Conservation (phyloP, 1,140 invertebrate genomes). For the Luehdorfia chinensis region DNA sequence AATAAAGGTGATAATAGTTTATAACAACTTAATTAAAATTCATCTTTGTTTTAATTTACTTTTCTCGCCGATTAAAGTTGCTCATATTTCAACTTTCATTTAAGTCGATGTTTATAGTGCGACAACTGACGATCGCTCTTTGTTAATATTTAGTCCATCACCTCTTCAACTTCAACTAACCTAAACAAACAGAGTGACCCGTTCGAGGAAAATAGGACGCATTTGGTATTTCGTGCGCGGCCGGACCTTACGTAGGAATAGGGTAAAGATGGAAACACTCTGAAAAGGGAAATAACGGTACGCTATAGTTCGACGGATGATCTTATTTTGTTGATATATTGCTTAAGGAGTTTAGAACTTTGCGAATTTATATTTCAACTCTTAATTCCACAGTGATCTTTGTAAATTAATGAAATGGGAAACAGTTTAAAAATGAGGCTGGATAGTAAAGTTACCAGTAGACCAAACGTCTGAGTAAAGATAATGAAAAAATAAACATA, state of each 20-base stretch:
- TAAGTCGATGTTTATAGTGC: too few species aligned
- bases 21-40: too few species aligned
- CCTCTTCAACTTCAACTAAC: slow-evolving; percentile 36
- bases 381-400: too few species aligned
- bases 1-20: too few species aligned
- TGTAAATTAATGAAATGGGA: slow-evolving; percentile 61
- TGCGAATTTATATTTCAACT: too few species aligned
- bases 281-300: slow-evolving; percentile 68
- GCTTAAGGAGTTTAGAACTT: slow-evolving; percentile 43
- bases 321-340: slow-evolving; percentile 62
- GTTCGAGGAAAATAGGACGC: slow-evolving; percentile 57
- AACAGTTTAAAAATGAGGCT: slow-evolving; percentile 36
- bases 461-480: slow-evolving; percentile 52
- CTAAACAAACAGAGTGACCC: slow-evolving; percentile 57
- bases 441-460: slow-evolving; percentile 57
- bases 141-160: slow-evolving; percentile 54
- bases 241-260: slow-evolving; percentile 64
- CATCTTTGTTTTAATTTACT: too few species aligned
- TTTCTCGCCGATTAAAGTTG: too few species aligned
- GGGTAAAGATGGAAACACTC: slow-evolving; percentile 65
- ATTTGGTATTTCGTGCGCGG: slow-evolving; percentile 70
- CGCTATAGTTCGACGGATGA: slow-evolving; percentile 56
- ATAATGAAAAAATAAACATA: slow-evolving; percentile 39
- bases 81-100: too few species aligned
- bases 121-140: too few species aligned